Conservation (phyloP, 2,797 vertebrate genomes). For the Erpetoichthys calabaricus region DNA sequence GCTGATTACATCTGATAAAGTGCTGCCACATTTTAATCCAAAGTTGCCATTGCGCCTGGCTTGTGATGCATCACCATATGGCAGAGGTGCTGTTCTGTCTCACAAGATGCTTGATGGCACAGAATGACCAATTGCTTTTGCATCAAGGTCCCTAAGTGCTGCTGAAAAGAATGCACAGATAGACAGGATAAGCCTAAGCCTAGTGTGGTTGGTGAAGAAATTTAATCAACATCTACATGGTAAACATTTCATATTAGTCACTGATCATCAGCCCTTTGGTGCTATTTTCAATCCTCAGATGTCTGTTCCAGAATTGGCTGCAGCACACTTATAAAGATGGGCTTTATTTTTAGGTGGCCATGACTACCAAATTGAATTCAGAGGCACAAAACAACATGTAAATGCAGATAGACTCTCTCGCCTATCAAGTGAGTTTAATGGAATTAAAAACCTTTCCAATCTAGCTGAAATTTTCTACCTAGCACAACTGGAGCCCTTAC, state of each 20-base stretch:
- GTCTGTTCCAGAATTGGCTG: too few species aligned
- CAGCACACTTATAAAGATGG: too few species aligned
- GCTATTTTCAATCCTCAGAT: background rate
- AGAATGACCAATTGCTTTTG: constrained; percentile 12
- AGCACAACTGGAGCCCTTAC: constrained; percentile 20
- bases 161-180: constrained; percentile 10
- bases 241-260: constrained; percentile 6
- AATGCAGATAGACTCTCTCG: constrained; percentile 13
- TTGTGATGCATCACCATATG: constrained; percentile 8
- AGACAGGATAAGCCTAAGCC: constrained; percentile 5
- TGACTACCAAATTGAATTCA: too few species aligned
- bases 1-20: background rate
- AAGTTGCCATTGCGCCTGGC: constrained; percentile 1
- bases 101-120: constrained; percentile 20
- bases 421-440: constrained; percentile 16
- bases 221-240: constrained; percentile 12
- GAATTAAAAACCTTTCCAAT: constrained; percentile 16
- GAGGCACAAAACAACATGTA: too few species aligned
- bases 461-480: constrained; percentile 13
- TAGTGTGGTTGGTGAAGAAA: constrained; percentile 5
- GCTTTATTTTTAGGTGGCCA: too few species aligned
- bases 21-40: constrained; percentile 1
- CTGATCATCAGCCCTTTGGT: constrained; percentile 3
- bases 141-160: constrained; percentile 5
- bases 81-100: background rate